These are phyloP conservation scores for Thermophis baileyi DNA, from an alignment of 2,113 vertebrate genomes.

Conservation along the genomic window DNA sequence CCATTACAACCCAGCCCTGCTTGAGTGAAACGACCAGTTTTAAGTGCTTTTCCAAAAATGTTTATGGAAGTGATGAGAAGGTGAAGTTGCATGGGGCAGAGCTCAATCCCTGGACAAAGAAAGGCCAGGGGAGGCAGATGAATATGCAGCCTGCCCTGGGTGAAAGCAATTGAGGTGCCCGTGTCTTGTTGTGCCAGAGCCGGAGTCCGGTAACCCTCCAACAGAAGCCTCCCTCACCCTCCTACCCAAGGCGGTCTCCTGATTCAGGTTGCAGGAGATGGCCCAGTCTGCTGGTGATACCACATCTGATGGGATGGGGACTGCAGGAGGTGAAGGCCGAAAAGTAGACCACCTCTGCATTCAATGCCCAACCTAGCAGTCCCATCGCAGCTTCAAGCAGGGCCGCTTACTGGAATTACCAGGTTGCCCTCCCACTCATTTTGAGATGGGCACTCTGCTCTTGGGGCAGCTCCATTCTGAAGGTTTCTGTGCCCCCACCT, in stretches of 20 bases:
- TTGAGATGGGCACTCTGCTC: constrained; percentile 22
- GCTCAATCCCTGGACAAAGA: rapidly evolving
- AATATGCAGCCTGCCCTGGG: neutral
- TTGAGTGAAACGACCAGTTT: constrained; percentile 56
- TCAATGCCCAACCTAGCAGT: neutral
- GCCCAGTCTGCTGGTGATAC: neutral
- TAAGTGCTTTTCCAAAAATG: constrained; percentile 57
- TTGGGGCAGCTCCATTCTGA: neutral
- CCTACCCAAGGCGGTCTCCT: neutral
- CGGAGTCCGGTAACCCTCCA: neutral
- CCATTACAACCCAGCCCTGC: neutral
- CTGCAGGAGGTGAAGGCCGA: neutral
- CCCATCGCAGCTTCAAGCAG: neutral
- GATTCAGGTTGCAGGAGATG: neutral
- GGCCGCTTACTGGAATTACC: constrained; percentile 41
- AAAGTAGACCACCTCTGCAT: neutral
- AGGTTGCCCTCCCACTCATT: constrained; percentile 27
- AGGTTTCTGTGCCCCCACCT: neutral
- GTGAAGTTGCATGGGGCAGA: neutral
- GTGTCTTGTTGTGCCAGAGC: neutral
- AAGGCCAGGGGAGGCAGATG: neutral
- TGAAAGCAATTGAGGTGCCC: neutral
- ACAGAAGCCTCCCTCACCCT: too few species aligned
- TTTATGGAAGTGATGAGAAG: constrained; percentile 63
- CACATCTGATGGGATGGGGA: neutral